Conservation (phyloP, 2,888 invertebrate genomes). For the Nemotelus nigrinus region DNA sequence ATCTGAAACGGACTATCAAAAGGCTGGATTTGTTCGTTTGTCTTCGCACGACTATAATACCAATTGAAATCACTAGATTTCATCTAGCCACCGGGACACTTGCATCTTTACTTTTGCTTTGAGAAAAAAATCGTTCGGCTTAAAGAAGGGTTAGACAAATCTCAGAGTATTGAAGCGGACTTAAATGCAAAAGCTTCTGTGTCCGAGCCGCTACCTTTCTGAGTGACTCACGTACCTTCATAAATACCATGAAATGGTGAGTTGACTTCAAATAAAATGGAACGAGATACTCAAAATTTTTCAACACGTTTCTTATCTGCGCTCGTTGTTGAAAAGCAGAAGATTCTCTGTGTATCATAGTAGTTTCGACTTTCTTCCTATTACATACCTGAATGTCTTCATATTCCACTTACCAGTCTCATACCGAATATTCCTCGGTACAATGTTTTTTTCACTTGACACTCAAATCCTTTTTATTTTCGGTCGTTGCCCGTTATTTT, state of each 20-base stretch:
- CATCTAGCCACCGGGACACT: background rate
- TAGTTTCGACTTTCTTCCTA: background rate
- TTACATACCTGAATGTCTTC: background rate
- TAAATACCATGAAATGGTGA: slow-evolving; percentile 38
- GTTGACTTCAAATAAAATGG: slow-evolving; percentile 24
- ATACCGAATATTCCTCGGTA: too few relatives aligned
- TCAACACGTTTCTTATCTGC: slow-evolving; percentile 29
- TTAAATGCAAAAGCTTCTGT: background rate
- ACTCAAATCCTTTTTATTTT: background rate
- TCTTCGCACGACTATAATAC: slow-evolving; percentile 17
- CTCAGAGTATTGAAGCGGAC: background rate
- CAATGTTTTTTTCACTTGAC: too few relatives aligned
- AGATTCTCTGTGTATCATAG: background rate
- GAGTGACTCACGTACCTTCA: slow-evolving; percentile 40
- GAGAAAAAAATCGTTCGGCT: background rate
- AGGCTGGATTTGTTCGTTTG: background rate
- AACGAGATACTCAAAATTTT: background rate
- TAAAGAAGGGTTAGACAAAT: slow-evolving; percentile 9
- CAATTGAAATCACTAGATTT: slow-evolving; percentile 42
- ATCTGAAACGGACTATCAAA: slow-evolving; percentile 16
- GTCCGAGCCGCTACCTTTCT: slow-evolving; percentile 11
- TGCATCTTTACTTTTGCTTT: too few relatives aligned
- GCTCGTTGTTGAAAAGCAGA: background rate
- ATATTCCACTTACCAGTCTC: too few relatives aligned
- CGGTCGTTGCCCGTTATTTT: background rate